Base-by-base conservation (phyloP, 2,113 vertebrate genomes). In the Muscicapa adusta region DNA sequence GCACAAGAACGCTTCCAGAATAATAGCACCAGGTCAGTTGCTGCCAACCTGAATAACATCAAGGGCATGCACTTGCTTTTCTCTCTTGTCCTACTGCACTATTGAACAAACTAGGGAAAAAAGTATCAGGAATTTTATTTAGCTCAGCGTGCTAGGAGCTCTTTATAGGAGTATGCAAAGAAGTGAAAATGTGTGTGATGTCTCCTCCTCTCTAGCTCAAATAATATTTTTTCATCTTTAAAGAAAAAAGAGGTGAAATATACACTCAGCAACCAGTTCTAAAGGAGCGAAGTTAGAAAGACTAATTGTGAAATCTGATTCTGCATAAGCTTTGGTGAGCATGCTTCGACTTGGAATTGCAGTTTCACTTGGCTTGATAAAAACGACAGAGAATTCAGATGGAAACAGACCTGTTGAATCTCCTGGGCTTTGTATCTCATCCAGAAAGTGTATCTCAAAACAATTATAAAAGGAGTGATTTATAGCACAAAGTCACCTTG, bases 31-130 rank as follows among this genome's bases (percentile, higher is more conserved):
- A 76, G 82, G 51, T 94, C 91, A 88, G 38, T 71, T 71, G 60
- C 94, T 96, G 91, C 85, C 94, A 96, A 88, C 71, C 51, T 91
- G 78, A 95, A 95, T 95, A 95, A 96, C 68, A 71, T 95, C 94
- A 97, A 91, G 91, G 71, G 47, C 75, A 47, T 5, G 29, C 36
- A 34, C 61, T 96, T 91, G 71, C 65, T 85, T 94, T 89, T 45
- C 54, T 85, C 70, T 53, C 62, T 65, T 81, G 36, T 62, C 54
- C 87, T 88, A 23, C 42, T 88, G 80, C 58, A 38, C 58, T 91
- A 14, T 15, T 89, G 67, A 83, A 66, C 16, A 73, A 79, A 80
- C 17, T 18, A 50, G 60, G 29, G 42, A 31, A 70, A 85, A 91
- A 90, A 24, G 74, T 40, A 76, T 33, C 42, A 56, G 56, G 58